Evolutionary conservation across 2,113 vertebrate genomes (phyloP).

Genomic region (Halcyon malimbica): DNA sequence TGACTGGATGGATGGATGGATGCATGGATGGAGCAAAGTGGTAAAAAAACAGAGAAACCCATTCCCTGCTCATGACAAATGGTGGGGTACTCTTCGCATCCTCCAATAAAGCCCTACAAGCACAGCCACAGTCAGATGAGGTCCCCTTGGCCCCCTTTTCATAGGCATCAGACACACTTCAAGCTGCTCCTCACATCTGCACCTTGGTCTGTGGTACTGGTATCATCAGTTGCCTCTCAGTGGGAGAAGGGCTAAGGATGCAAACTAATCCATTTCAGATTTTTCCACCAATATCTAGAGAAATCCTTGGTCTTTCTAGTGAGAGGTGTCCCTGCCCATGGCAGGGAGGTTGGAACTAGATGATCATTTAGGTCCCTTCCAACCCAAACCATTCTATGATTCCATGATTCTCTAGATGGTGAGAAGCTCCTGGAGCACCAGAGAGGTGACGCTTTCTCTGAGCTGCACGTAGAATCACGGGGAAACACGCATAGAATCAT

Average conservation of each 20-base stretch:
- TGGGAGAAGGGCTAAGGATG: neutral
- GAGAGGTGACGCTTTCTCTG: neutral
- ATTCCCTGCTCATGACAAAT: neutral
- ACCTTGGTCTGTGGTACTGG: rapidly evolving
- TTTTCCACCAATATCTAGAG: neutral
- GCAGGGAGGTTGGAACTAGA: neutral
- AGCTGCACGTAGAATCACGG: neutral
- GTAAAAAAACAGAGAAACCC: neutral
- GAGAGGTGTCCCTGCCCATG: neutral
- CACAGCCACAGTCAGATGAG: neutral
- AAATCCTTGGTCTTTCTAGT: neutral
- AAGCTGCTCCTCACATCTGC: neutral
- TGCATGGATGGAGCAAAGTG: neutral
- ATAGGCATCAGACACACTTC: neutral
- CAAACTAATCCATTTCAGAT: neutral
- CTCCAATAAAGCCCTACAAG: neutral
- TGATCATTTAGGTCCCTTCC: neutral
- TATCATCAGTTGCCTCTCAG: neutral
- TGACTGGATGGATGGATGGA: neutral
- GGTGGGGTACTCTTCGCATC: rapidly evolving
- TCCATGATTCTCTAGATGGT: neutral
- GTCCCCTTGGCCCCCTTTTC: neutral
- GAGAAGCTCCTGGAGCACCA: neutral
- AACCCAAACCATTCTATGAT: neutral
- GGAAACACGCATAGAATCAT: neutral